Base-by-base conservation (phyloP, 2,797 vertebrate species). In the Jordanella pulchra region DNA sequence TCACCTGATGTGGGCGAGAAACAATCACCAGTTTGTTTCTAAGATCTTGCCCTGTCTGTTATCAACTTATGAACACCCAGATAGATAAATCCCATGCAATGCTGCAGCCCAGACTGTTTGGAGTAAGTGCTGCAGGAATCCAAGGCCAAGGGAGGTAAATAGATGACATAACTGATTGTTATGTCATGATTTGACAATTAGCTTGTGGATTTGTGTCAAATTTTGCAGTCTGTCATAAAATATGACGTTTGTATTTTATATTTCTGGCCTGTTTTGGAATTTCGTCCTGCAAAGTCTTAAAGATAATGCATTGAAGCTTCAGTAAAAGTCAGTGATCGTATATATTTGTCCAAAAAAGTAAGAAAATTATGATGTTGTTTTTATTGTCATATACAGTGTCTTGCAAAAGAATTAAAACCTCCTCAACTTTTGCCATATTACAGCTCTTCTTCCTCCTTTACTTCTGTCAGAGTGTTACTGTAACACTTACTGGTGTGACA, bases 11-110 rank as follows among this genome's bases (percentile, higher is more conserved):
- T 80, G 73, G 77, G 71, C 56, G 78, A 67, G 58, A 80, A 84
- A 68, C 76, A 78, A 76, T 91, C 76, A 75, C 69, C 71, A 87
- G 83, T 87, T 86, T 89, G 79, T 87, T 89, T 89, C 83, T 61
- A 71, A 75, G 78, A 81, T 74, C 73, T 65, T 82, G 71, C 23
- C 69, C 73, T 63, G 60, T 86, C 75, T 87, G 83, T 89, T 89
- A 89, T 89, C 84, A 80, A 72, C 60, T 75, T 78, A 45, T 78
- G 75, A 84, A 73, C 71, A 64, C 50, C 70, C 15, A 51, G 66
- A 67, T 67, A 78, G 80, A 87, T 76, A 80, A 79, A 85, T 79
- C 71, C 71, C 61, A 56, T 83, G 73, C 86, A 79, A 79, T 32
- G 66, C 73, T 14, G 3, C 60, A 63, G 79, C 66, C 67, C 83